Evolutionary conservation across 2,797 vertebrate genomes (phyloP), one percentile per base, ranked within the genome.

Genomic region (Protosalanx chinensis): DNA sequence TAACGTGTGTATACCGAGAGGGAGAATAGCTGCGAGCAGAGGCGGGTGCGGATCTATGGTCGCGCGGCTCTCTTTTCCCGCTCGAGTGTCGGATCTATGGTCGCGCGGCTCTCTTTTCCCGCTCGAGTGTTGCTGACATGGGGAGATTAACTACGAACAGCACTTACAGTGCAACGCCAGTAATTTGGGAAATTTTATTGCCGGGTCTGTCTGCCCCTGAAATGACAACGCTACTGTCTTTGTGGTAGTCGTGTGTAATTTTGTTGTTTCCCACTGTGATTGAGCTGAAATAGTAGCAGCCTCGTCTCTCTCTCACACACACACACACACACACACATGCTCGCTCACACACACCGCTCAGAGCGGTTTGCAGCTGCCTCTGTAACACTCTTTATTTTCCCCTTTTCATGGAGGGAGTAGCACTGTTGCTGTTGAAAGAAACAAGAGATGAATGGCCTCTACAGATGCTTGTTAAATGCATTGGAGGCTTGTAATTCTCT

Each of bases 131-230:
- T 81, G 58, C 30, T 76, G 79, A 72, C 79, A 86, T 83, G 81
- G 81, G 77, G 76, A 87, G 89, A 86, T 87, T 81, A 91, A 88
- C 85, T 81, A 84, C 76, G 86, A 87, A 85, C 86, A 85, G 80
- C 87, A 89, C 83, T 91, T 87, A 85, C 76, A 83, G 57, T 85
- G 81, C 80, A 78, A 76, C 87, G 70, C 84, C 85, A 86, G 91
- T 92, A 91, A 93, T 94, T 94, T 91, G 86, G 88, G 91, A 92
- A 88, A 93, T 92, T 92, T 88, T 87, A 86, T 88, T 93, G 92
- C 90, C 88, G 91, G 91, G 84, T 91, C 88, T 88, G 84, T 76
- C 84, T 87, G 41, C 84, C 86, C 86, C 81, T 77, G 85, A 88
- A 90, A 92, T 93, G 93, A 93, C 88, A 89, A 85, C 88, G 88